A percentile compares a stretch with the other conserved stretches of the same genome.
Evolutionary conservation across 2,888 invertebrate species (phyloP).

Genomic region (Synanthedon vespiformis): DNA sequence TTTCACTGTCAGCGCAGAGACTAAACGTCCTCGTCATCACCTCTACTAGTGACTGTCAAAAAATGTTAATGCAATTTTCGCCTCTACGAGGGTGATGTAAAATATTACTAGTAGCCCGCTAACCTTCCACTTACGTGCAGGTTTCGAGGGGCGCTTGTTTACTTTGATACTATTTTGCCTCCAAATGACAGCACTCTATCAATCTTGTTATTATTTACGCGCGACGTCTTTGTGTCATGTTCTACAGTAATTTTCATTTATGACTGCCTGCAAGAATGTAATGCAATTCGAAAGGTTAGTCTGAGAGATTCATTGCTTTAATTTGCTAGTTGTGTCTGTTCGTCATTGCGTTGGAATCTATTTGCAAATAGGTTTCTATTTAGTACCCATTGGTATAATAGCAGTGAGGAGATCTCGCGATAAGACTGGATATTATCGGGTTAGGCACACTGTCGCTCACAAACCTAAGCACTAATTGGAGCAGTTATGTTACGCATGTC

Average conservation of each 20-base stretch:
- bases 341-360: slow-evolving; percentile 47
- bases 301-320: not conserved
- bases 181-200: slow-evolving; percentile 19
- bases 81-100: slow-evolving; percentile 33
- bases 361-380: slow-evolving; percentile 18
- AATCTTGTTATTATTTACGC: slow-evolving; percentile 23
- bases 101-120: slow-evolving; percentile 27
- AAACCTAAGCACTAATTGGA: slow-evolving; percentile 57
- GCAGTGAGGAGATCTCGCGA: slow-evolving; percentile 39
- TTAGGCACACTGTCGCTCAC: slow-evolving; percentile 62
- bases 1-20: slow-evolving; percentile 61
- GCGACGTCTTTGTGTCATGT: slow-evolving; percentile 23
- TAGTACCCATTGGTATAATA: slow-evolving; percentile 26
- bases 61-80: slow-evolving; percentile 58
- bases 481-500: slow-evolving; percentile 45
- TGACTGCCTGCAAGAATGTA: not conserved
- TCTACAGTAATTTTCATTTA: slow-evolving; percentile 19
- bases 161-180: slow-evolving; percentile 22
- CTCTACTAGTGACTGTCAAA: slow-evolving; percentile 59
- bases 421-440: slow-evolving; percentile 54
- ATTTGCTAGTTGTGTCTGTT: slow-evolving; percentile 32
- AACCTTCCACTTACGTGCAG: slow-evolving; percentile 21
- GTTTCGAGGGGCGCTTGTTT: slow-evolving; percentile 25
- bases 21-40: slow-evolving; percentile 60
- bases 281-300: not conserved